phyloP scores from a whole-genome alignment of 2,888 invertebrate genomes.

The Papilio elwesi region DNA sequence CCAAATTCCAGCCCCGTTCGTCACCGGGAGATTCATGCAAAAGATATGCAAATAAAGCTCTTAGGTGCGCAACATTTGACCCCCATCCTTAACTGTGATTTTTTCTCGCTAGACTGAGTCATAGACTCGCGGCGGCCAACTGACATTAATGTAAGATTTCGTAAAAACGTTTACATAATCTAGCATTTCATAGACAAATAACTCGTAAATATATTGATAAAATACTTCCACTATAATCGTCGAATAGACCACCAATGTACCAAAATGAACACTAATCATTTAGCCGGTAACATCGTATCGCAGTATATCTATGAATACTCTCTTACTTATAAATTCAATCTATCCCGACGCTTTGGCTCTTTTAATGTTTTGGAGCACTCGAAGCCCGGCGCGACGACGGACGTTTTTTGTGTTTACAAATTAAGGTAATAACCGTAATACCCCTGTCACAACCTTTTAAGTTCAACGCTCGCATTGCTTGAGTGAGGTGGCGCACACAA shows the following conservation, averaged over 20 bases:
- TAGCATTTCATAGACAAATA: no score
- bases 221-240: no score
- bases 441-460: conserved; percentile 80
- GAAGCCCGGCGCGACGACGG: conserved; percentile 63
- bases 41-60: conserved; percentile 66
- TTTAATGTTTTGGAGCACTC: conserved; percentile 65
- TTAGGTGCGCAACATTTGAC: conserved; percentile 56
- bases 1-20: conserved; percentile 64
- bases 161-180: no score
- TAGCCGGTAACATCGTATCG: no score
- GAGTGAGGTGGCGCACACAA: conserved; percentile 50
- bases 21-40: conserved; percentile 72
- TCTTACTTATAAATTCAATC: neutral
- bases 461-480: conserved; percentile 76
- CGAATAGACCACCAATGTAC: no score
- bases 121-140: neutral
- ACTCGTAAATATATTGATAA: no score
- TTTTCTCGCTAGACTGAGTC: conserved; percentile 46
- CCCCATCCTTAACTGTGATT: conserved; percentile 50
- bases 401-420: conserved; percentile 79
- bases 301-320: no score
- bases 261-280: no score
- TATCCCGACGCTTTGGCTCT: conserved; percentile 53
- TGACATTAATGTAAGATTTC: no score
- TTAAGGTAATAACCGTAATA: conserved; percentile 81